A percentile compares a stretch with the other conserved stretches of the same genome.
Evolutionary conservation across 2,797 vertebrate species (phyloP).

Genomic region (Philypnodon macrostomus): DNA sequence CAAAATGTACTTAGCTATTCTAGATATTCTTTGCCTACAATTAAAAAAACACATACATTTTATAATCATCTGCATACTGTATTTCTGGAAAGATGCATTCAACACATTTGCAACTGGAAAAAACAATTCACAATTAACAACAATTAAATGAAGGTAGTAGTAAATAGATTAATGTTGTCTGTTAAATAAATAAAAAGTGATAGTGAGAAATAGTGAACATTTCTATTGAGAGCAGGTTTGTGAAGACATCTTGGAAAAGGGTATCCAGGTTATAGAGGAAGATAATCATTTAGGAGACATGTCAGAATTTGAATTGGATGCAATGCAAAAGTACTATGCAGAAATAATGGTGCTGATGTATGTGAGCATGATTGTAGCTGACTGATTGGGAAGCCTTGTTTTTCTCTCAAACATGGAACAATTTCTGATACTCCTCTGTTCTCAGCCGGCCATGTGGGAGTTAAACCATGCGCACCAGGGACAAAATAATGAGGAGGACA

Average conservation of each 20-base stretch:
- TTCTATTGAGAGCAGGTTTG: not conserved
- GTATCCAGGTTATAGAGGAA: not conserved
- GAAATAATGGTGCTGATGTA: constrained; percentile 33
- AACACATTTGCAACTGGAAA: no score
- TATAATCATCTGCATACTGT: no score
- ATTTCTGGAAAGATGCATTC: no score
- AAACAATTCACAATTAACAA: no score
- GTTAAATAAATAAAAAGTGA: no score
- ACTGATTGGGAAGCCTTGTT: constrained; percentile 38
- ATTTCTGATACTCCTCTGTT: constrained; percentile 42
- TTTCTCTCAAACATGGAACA: constrained; percentile 21
- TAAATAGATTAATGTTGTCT: no score
- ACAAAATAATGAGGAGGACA: constrained; percentile 40
- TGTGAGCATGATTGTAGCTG: constrained; percentile 34
- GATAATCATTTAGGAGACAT: constrained; percentile 14
- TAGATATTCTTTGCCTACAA: no score
- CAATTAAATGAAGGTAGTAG: no score
- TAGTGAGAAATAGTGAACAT: not conserved
- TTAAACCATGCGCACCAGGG: constrained; percentile 47
- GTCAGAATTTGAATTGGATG: no score
- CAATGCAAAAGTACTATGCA: constrained; percentile 4
- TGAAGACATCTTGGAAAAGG: constrained; percentile 4
- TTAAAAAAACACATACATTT: no score
- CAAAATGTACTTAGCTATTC: no score
- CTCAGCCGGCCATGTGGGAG: constrained; percentile 37